Conservation (phyloP, 2,888 invertebrate species). For the Congeria kusceri region DNA sequence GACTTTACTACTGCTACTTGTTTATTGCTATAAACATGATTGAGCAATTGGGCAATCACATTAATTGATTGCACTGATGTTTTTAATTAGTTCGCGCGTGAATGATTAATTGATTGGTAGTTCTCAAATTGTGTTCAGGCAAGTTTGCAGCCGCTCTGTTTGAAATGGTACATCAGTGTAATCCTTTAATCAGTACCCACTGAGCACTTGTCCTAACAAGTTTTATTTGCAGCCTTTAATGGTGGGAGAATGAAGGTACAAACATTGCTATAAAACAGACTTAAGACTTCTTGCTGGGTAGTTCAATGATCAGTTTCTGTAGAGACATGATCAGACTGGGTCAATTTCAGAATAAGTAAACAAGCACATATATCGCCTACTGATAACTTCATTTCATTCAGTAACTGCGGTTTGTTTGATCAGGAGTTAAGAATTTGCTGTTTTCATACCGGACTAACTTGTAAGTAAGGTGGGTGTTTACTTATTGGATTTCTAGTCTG, state of each 20-base stretch:
- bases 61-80: too few species aligned
- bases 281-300: background rate
- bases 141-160: too few species aligned
- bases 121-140: too few species aligned
- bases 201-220: constrained; percentile 27
- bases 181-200: constrained; percentile 8
- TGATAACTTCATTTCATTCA: constrained; percentile 10
- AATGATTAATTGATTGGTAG: too few species aligned
- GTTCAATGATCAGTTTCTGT: background rate
- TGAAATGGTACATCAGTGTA: constrained; percentile 2
- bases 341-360: background rate
- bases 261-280: background rate
- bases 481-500: constrained; percentile 1
- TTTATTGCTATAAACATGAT: too few species aligned
- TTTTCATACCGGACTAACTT: background rate
- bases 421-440: background rate
- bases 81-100: too few species aligned
- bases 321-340: background rate
- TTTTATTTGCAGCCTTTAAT: constrained; percentile 24
- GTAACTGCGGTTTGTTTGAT: constrained; percentile 4
- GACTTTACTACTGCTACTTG: too few species aligned
- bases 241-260: constrained; percentile 29
- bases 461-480: background rate
- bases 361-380: background rate
- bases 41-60: too few species aligned